These are phyloP conservation scores for Yponomeuta evonymella DNA, from an alignment of 2,888 invertebrate genomes.

Conservation along the genomic window DNA sequence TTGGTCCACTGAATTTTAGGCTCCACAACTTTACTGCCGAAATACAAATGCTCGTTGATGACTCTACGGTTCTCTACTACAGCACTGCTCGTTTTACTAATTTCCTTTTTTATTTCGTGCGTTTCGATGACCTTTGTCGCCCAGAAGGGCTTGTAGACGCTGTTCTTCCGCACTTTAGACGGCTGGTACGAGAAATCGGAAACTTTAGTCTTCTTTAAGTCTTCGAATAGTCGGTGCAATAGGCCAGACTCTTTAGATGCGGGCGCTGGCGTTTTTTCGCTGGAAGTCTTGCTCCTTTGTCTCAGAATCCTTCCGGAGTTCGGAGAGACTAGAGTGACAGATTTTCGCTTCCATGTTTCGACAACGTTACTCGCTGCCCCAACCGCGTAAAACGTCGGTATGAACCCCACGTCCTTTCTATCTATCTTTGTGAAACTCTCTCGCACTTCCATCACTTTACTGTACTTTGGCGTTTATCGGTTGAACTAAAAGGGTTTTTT, in stretches of 20 bases:
- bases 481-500: slow-evolving; percentile 22
- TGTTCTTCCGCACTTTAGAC: slow-evolving; percentile 45
- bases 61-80: not conserved
- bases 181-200: slow-evolving; percentile 54
- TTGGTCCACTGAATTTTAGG: not conserved
- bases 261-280: slow-evolving; percentile 7
- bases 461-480: slow-evolving; percentile 19
- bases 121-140: slow-evolving; percentile 45
- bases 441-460: slow-evolving; percentile 34
- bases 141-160: slow-evolving; percentile 53
- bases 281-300: not conserved
- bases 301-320: slow-evolving; percentile 50
- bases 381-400: slow-evolving; percentile 42
- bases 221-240: slow-evolving; percentile 48
- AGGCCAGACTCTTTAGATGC: slow-evolving; percentile 29
- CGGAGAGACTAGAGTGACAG: slow-evolving; percentile 54
- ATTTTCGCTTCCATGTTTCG: slow-evolving; percentile 51
- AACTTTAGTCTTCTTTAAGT: slow-evolving; percentile 52
- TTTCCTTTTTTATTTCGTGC: slow-evolving; percentile 19
- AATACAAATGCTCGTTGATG: not conserved
- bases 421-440: slow-evolving; percentile 44
- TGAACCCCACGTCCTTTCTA: slow-evolving; percentile 46
- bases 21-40: slow-evolving; percentile 1
- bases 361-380: slow-evolving; percentile 34
- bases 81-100: not conserved